phyloP scores from a whole-genome alignment of 2,113 vertebrate genomes.

The Neolamprologus brichardi region DNA sequence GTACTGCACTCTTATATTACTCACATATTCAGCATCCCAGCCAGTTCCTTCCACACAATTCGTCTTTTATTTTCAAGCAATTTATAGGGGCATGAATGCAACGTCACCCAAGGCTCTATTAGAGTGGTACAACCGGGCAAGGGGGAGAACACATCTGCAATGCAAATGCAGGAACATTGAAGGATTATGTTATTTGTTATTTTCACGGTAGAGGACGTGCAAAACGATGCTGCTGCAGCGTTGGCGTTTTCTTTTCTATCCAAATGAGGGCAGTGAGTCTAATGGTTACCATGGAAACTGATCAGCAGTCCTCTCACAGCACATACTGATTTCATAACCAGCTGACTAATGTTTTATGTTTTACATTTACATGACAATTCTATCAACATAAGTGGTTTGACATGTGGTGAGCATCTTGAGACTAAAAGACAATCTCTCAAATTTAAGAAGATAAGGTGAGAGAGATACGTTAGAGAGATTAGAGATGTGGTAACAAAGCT shows the following conservation, averaged over 20 bases:
- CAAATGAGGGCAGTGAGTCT: background rate
- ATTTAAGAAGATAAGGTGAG: background rate
- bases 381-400: background rate
- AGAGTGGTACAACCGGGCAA: background rate
- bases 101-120: background rate
- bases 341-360: background rate
- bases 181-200: background rate
- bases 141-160: background rate
- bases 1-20: background rate
- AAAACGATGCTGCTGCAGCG: background rate
- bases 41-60: background rate
- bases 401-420: background rate
- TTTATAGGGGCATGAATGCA: background rate
- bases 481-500: background rate
- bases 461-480: background rate
- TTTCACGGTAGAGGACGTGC: background rate
- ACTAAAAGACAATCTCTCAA: background rate
- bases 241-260: background rate
- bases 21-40: background rate
- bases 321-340: background rate
- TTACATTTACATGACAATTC: background rate
- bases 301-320: background rate
- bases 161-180: background rate
- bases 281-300: background rate
- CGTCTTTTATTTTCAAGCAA: background rate